Base-by-base conservation (phyloP, 2,797 vertebrate species). In the Australoheros facetus region DNA sequence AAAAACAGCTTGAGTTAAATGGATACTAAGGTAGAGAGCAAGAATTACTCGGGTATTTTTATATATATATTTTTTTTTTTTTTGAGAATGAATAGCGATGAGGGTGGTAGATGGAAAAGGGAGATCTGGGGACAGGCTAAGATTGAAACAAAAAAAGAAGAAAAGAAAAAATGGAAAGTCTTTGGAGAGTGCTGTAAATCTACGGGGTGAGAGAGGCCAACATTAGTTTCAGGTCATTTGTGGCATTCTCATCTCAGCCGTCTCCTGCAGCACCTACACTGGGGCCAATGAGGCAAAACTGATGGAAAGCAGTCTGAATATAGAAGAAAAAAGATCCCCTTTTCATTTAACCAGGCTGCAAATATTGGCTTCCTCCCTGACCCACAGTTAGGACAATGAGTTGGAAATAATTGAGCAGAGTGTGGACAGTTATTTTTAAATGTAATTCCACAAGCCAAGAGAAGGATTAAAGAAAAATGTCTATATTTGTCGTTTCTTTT, bases 151-250 rank as follows among this genome's bases (percentile, higher is more conserved):
- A 59, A 69, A 48, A 45, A 64, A 85, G 60, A 64, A 56, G 10
- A 12, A 74, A 64, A 48, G 51, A 37, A 37, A 62, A 83, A 88
- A 88, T 79, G 54, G 59, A 83, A 81, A 79, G 71, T 86, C 73
- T 87, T 86, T 60, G 48, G 78, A 84, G 86, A 87, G 82, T 70
- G 85, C 77, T 90, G 91, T 93, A 92, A 92, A 92, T 92, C 89
- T 89, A 60, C 30, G 2, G 81, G 88, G 85, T 89, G 91, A 92
- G 84, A 62, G 85, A 90, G 93, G 88, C 87, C 90, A 88, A 91
- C 93, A 93, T 94, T 94, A 92, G 92, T 94, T 91, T 93, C 92
- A 93, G 90, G 85, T 89, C 93, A 94, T 94, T 94, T 93, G 92
- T 87, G 91, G 87, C 89, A 89, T 92, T 93, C 88, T 91, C 92